Conservation (phyloP, 2,888 invertebrate genomes). For the Xanthia togata region DNA sequence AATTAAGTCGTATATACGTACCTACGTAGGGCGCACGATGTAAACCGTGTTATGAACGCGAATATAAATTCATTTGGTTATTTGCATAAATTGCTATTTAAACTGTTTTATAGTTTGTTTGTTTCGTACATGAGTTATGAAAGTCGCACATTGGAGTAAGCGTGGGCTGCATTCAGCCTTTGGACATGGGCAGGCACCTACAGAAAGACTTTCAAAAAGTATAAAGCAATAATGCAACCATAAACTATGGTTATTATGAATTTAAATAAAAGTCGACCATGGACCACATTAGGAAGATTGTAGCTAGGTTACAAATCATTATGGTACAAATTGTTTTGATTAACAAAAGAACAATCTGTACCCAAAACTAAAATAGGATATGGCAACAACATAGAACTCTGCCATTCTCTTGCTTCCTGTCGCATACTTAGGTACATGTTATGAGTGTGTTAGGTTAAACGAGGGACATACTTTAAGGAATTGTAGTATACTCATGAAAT, state of each 20-base stretch:
- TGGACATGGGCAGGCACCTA: neutral
- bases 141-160: constrained; percentile 50
- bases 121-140: constrained; percentile 70
- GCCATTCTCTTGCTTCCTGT: neutral
- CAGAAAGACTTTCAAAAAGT: neutral
- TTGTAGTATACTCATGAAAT: neutral
- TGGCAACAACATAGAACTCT: neutral
- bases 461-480: neutral
- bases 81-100: constrained; percentile 82
- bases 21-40: constrained; percentile 73
- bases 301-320: neutral
- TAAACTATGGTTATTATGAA: neutral
- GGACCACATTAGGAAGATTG: neutral
- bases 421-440: neutral
- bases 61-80: constrained; percentile 81
- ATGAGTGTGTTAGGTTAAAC: neutral
- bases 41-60: constrained; percentile 80
- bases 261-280: neutral
- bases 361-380: neutral
- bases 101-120: constrained; percentile 79
- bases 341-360: neutral
- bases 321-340: neutral
- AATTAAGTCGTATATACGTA: constrained; percentile 82
- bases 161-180: constrained; percentile 29
- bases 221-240: neutral